Conservation (phyloP, 2,113 vertebrate genomes). For the Cottus gobio region DNA sequence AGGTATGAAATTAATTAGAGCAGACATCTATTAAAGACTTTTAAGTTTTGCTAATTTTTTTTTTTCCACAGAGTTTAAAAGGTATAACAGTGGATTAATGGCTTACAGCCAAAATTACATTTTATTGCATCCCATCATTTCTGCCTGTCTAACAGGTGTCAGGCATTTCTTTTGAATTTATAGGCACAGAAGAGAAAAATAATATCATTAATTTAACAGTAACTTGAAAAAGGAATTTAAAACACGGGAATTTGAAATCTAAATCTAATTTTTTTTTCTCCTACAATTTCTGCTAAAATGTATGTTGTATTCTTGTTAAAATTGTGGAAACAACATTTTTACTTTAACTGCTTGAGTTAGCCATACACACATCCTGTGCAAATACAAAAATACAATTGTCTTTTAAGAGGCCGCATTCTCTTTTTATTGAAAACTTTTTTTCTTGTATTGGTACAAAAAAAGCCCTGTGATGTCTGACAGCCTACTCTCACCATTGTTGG, state of each 20-base stretch:
- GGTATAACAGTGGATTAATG: slow-evolving; percentile 84
- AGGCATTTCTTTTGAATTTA: slow-evolving; percentile 23
- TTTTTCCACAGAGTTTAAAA: slow-evolving; percentile 82
- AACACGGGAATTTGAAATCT: background rate
- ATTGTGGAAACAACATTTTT: slow-evolving; percentile 22
- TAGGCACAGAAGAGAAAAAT: background rate
- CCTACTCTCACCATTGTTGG: slow-evolving; percentile 84
- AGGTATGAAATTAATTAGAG: slow-evolving; percentile 86
- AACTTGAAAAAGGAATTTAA: background rate
- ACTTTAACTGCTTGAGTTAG: slow-evolving; percentile 40
- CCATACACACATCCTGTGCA: slow-evolving; percentile 37
- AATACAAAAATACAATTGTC: slow-evolving; percentile 71
- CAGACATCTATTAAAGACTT: slow-evolving; percentile 83
- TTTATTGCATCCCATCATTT: slow-evolving; percentile 77
- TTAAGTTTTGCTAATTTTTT: slow-evolving; percentile 78
- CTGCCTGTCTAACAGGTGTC: slow-evolving; percentile 78
- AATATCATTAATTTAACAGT: background rate
- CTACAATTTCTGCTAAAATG: background rate
- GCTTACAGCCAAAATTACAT: slow-evolving; percentile 82
- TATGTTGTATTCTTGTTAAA: background rate
- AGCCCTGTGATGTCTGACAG: slow-evolving; percentile 87
- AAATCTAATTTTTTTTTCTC: background rate
- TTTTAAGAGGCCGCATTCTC: slow-evolving; percentile 71
- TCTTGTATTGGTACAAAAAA: slow-evolving; percentile 76
- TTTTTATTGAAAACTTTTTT: slow-evolving; percentile 76